These are phyloP conservation scores for Diorhabda sublineata DNA, from an alignment of 1,140 invertebrate species.

Conservation along the genomic window DNA sequence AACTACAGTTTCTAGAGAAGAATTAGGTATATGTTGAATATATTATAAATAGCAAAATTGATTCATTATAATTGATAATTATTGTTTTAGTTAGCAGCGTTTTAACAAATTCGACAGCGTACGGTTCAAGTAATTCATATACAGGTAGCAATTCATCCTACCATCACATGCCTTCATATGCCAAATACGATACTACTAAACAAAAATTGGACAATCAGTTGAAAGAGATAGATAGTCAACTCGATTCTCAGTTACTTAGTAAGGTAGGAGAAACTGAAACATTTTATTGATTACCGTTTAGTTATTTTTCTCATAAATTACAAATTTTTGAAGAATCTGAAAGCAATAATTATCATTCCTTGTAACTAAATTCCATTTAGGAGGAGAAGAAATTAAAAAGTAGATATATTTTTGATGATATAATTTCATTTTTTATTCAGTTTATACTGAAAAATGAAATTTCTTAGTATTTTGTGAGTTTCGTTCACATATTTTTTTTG, in stretches of 20 bases:
- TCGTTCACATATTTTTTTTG: too few relatives aligned
- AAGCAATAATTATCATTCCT: too few relatives aligned
- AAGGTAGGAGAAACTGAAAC: constrained; percentile 59
- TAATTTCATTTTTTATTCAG: too few relatives aligned
- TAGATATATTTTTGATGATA: too few relatives aligned
- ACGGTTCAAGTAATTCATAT: constrained; percentile 58
- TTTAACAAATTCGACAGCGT: constrained; percentile 54
- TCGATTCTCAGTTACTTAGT: constrained; percentile 59
- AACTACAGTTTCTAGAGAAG: constrained; percentile 47
- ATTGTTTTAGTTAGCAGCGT: constrained; percentile 53
- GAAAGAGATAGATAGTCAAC: constrained; percentile 72
- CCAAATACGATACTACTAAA: constrained; percentile 63
- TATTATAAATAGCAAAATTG: background rate
- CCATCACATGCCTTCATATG: constrained; percentile 47
- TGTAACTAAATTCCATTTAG: too few relatives aligned
- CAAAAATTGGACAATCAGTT: constrained; percentile 77
- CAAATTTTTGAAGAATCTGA: too few relatives aligned
- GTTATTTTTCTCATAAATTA: too few relatives aligned
- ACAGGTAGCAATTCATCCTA: constrained; percentile 52
- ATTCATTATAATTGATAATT: background rate
- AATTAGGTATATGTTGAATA: constrained; percentile 44
- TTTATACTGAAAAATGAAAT: too few relatives aligned
- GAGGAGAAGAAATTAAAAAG: too few relatives aligned
- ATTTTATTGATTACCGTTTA: constrained; percentile 42
- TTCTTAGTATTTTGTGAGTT: too few relatives aligned